Base-by-base conservation (phyloP, 2,888 invertebrate species). In the Panzeria rudis region DNA sequence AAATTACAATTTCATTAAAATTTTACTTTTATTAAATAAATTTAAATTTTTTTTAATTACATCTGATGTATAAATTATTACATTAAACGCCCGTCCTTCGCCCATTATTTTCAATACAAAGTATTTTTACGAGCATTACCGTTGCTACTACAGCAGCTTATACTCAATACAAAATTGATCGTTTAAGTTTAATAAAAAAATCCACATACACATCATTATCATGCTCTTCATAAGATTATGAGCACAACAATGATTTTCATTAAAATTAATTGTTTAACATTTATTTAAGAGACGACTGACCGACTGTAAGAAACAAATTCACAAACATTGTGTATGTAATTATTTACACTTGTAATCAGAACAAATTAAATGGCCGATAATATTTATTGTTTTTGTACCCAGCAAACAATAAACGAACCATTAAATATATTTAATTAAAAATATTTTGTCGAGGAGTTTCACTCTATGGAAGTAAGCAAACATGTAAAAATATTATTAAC, bases 81-180 rank as follows among this genome's bases (percentile, higher is more conserved):
- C 15, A 64, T 38, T 56, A 35, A 64, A 73, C 23, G 50, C 25
- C 56, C 66, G 66, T 80, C 66, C 73, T 73, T 73, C 73, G 73
- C 72, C 80, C 66, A 80, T 44, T 72, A 56, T 54, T 56, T 69
- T 35, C 7, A 41, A 61, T 44, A 71, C 69, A 8, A 44, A 47
- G 8, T 32, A n/a, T 5, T 29, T 71, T 44, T 20, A 52, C 25
- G 64, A 38, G 66, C 15, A 8, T 9, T 23, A 62, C 47, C 29
- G 32, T 29, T 23, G 25, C 17, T 52, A 47, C 35, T 25, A 77
- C 35, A 15, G 59, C 35, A 15, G 59, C 15, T 38, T 56, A 44
- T 20, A 35, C 38, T 61, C 20, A 68, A 78, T 78, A 41, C 2
- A 56, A 68, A 68, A 69, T 59, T 17, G 17, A 20, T 20, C 59